Percentiles rank a stretch among this genome's conserved stretches.
These are phyloP conservation scores for Cerceris ruficornis DNA, from an alignment of 2,888 invertebrate species.

Conservation along the genomic window DNA sequence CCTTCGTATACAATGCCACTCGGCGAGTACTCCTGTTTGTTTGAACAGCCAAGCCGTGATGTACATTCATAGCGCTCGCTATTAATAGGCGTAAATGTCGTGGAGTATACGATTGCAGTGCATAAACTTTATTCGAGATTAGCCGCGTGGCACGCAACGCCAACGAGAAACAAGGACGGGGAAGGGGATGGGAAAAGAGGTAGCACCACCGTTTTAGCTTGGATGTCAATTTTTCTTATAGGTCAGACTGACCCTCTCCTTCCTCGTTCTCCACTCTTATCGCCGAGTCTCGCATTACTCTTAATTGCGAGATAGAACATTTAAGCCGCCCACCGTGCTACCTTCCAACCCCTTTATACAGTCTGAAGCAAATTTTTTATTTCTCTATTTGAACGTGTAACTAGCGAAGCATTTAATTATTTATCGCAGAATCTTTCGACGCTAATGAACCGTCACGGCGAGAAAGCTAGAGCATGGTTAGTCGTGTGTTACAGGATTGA, in stretches of 20 bases:
- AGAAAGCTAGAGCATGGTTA: no score
- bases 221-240: slow-evolving; percentile 78
- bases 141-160: slow-evolving; percentile 74
- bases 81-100: slow-evolving; percentile 71
- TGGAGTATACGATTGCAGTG: slow-evolving; percentile 69
- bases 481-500: no score
- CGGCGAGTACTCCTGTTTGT: slow-evolving; percentile 59
- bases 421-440: no score
- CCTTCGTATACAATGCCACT: slow-evolving; percentile 32
- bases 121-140: slow-evolving; percentile 78
- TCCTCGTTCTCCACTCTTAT: slow-evolving; percentile 65
- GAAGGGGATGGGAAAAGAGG: slow-evolving; percentile 13
- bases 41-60: slow-evolving; percentile 67
- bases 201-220: slow-evolving; percentile 48
- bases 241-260: slow-evolving; percentile 63
- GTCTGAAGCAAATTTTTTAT: not conserved
- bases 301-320: slow-evolving; percentile 77
- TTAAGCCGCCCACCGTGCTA: slow-evolving; percentile 40
- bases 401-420: not conserved
- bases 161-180: slow-evolving; percentile 55
- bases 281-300: slow-evolving; percentile 74
- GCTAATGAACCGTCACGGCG: no score
- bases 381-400: not conserved
- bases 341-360: not conserved
- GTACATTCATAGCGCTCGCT: slow-evolving; percentile 67